Conservation (phyloP, 2,888 invertebrate species). For the Eremobia ochroleuca region DNA sequence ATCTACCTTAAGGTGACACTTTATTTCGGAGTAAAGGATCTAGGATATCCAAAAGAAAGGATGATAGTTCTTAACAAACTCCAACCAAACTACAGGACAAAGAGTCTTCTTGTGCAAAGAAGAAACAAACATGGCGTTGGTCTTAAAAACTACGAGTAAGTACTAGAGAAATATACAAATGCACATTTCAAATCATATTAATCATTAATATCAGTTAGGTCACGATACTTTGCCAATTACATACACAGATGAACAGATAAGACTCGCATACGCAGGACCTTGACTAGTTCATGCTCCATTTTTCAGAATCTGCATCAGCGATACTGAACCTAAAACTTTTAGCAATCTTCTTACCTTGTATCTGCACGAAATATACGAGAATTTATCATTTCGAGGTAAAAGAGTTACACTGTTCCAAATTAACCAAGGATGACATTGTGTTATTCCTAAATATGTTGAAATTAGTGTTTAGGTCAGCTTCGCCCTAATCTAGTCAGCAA, state of each 20-base stretch:
- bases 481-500: neutral
- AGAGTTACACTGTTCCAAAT: too few relatives aligned
- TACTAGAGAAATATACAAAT: slow-evolving; percentile 1
- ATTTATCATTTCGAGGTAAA: neutral
- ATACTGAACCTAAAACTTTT: neutral
- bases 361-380: neutral
- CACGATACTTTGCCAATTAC: slow-evolving; percentile 54
- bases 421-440: too few relatives aligned
- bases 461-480: too few relatives aligned
- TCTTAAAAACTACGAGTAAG: neutral
- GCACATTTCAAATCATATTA: slow-evolving; percentile 37
- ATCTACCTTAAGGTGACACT: too few relatives aligned
- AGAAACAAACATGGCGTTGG: neutral
- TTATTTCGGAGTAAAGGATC: too few relatives aligned
- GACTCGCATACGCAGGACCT: slow-evolving; percentile 38
- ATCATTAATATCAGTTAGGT: slow-evolving; percentile 38
- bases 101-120: neutral
- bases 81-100: too few relatives aligned
- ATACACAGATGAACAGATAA: slow-evolving; percentile 59
- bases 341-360: neutral
- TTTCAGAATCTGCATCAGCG: slow-evolving; percentile 40
- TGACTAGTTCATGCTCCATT: slow-evolving; percentile 55
- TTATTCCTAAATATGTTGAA: too few relatives aligned
- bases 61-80: neutral
- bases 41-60: neutral